phyloP scores from a whole-genome alignment of 2,888 invertebrate genomes.

The Allophyes oxyacanthae region DNA sequence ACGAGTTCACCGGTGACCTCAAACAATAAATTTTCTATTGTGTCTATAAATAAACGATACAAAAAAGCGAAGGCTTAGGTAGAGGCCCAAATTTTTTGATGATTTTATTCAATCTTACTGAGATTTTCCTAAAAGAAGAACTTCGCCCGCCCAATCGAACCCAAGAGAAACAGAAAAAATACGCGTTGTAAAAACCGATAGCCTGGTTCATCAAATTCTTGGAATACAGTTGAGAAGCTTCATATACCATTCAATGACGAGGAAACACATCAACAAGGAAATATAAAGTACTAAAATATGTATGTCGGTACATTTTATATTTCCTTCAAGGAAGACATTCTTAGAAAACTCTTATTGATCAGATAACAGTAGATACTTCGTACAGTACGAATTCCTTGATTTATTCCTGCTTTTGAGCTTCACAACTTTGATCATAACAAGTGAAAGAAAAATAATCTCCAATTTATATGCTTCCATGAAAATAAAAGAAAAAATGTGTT shows the following conservation, averaged over 20 bases:
- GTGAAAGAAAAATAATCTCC: constrained; percentile 14
- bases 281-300: constrained; percentile 7
- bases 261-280: constrained; percentile 5
- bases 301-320: constrained; percentile 14
- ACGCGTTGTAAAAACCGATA: too few species aligned
- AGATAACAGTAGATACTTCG: constrained; percentile 12
- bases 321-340: constrained; percentile 15
- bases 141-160: neutral
- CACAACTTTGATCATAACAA: neutral
- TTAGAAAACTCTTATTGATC: constrained; percentile 24
- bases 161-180: too few species aligned
- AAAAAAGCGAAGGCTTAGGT: too few species aligned
- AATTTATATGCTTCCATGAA: constrained; percentile 11
- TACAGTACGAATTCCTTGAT: constrained; percentile 13
- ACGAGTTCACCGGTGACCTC: too few species aligned
- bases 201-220: too few species aligned
- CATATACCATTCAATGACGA: too few species aligned
- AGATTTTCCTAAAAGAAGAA: too few species aligned
- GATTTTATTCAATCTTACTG: too few species aligned
- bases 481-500: constrained; percentile 5
- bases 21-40: too few species aligned
- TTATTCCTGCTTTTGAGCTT: constrained; percentile 6
- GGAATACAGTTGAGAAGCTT: too few species aligned
- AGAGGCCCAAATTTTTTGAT: too few species aligned
- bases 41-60: too few species aligned